A percentile compares a stretch with the other conserved stretches of the same genome.
Evolutionary conservation across 2,113 vertebrate species (phyloP).

Genomic region (Mystacornis crossleyi): DNA sequence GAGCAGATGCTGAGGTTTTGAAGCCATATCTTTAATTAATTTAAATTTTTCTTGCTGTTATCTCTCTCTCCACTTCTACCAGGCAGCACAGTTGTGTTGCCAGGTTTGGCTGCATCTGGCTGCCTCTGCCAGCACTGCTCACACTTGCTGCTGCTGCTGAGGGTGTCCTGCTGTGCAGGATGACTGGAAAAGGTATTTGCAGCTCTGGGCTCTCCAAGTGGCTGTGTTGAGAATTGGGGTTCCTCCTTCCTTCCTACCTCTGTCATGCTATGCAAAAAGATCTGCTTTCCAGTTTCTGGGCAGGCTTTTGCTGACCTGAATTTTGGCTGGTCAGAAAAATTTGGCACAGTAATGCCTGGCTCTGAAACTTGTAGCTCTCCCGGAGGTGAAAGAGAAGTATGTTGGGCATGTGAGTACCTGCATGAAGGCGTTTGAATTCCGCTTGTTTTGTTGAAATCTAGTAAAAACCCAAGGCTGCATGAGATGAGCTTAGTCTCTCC

Average conservation of each 20-base stretch:
- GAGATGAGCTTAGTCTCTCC: not conserved
- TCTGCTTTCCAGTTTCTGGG: not conserved
- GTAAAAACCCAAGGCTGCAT: not conserved
- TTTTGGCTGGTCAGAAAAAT: not conserved
- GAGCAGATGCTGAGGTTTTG: not conserved
- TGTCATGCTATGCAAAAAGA: rapidly evolving
- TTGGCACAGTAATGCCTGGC: rapidly evolving
- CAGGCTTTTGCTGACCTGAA: not conserved
- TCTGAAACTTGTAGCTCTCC: not conserved
- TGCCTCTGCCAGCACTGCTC: not conserved
- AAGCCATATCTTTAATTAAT: not conserved
- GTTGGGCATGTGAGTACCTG: not conserved
- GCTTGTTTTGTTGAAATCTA: not conserved
- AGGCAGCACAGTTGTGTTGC: not conserved
- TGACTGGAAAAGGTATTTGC: not conserved
- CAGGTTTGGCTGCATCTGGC: not conserved
- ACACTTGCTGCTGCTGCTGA: not conserved
- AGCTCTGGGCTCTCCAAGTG: not conserved
- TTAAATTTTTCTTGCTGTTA: not conserved
- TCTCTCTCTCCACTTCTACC: not conserved
- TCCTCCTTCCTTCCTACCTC: not conserved
- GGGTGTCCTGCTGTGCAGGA: not conserved
- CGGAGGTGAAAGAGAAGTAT: not conserved
- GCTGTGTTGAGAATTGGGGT: rapidly evolving
- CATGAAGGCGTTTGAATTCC: not conserved